phyloP scores from a whole-genome alignment of 2,113 vertebrate genomes.

The Mohoua ochrocephala region DNA sequence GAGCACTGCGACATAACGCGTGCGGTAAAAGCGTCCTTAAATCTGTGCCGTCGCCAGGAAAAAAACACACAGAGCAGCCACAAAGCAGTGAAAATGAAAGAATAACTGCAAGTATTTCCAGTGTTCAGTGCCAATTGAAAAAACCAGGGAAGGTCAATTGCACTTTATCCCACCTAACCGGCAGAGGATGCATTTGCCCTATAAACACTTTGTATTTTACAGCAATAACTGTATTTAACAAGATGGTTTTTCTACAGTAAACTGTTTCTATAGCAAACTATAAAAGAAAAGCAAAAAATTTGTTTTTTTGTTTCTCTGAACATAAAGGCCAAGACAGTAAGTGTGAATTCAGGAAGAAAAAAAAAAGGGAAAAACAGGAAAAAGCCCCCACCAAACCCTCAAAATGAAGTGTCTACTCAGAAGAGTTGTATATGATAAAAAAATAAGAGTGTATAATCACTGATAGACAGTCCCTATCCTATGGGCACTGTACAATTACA shows the following conservation, averaged over 20 bases:
- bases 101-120: background rate
- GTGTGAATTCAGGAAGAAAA: background rate
- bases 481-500: background rate
- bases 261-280: background rate
- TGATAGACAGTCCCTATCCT: background rate
- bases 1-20: fast-evolving
- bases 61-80: background rate
- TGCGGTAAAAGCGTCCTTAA: fast-evolving
- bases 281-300: background rate
- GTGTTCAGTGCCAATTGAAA: background rate
- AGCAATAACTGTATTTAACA: background rate
- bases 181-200: background rate
- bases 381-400: fast-evolving
- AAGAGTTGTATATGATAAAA: background rate
- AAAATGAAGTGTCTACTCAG: background rate
- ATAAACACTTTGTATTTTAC: background rate
- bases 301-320: background rate
- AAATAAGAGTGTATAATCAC: background rate
- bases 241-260: background rate
- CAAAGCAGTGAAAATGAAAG: background rate
- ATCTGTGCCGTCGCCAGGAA: background rate
- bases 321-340: background rate
- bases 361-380: background rate
- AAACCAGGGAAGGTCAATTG: background rate
- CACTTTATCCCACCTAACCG: background rate